Conservation (phyloP, 2,113 vertebrate genomes). For the Lota lota region DNA sequence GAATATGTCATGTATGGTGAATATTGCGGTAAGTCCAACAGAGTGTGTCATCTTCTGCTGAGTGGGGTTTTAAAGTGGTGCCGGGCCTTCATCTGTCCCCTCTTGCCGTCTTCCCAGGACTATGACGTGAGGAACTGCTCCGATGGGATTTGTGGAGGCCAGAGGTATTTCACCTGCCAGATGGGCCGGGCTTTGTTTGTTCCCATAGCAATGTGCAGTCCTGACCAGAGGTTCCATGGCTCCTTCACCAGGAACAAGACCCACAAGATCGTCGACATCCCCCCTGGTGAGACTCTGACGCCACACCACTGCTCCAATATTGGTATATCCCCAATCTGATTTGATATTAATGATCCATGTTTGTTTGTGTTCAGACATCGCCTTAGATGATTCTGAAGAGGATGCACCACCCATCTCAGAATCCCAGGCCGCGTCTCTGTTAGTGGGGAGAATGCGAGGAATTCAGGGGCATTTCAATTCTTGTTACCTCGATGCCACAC, state of each 20-base stretch:
- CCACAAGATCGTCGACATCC: slow-evolving; percentile 5
- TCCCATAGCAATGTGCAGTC: slow-evolving; percentile 63
- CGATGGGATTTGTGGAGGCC: slow-evolving; percentile 56
- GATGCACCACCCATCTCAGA: slow-evolving; percentile 66
- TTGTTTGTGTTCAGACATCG: slow-evolving; percentile 42
- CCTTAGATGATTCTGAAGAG: slow-evolving; percentile 48
- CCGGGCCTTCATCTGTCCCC: not conserved
- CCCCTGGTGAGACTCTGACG: slow-evolving; percentile 43
- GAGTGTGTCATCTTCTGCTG: not conserved
- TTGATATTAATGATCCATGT: not conserved
- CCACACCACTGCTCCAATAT: not conserved
- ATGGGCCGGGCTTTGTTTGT: slow-evolving; percentile 67
- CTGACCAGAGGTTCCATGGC: slow-evolving; percentile 65
- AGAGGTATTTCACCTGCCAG: slow-evolving; percentile 69
- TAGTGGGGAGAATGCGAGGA: slow-evolving; percentile 77
- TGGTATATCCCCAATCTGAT: not conserved
- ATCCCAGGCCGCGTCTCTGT: slow-evolving; percentile 54
- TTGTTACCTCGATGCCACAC: slow-evolving; percentile 79
- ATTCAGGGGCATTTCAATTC: slow-evolving; percentile 83
- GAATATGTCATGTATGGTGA: too few relatives aligned
- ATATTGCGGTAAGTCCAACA: too few relatives aligned
- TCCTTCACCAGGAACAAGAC: slow-evolving; percentile 11
- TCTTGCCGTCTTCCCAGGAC: slow-evolving; percentile 51
- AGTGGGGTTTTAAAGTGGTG: not conserved
- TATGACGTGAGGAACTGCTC: slow-evolving; percentile 58